Evolutionary conservation across 2,797 vertebrate genomes (phyloP).

Genomic region (Craterocephalus amniculus): DNA sequence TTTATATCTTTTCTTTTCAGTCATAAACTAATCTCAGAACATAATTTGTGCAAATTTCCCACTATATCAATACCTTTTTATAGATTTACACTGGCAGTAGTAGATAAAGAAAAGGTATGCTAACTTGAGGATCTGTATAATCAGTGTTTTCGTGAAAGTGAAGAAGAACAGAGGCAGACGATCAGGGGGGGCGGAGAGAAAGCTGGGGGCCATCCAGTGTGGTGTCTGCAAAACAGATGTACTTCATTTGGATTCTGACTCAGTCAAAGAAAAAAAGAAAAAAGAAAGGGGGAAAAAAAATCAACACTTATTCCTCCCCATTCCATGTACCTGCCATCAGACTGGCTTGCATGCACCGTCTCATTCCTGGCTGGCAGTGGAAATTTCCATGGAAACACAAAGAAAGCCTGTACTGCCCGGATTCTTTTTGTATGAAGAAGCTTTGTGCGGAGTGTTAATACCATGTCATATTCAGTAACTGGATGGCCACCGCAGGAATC

Average conservation of each 20-base stretch:
- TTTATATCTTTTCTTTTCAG: not conserved
- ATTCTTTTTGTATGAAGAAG: constrained; percentile 66
- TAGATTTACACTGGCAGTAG: not conserved
- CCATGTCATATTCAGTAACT: constrained; percentile 59
- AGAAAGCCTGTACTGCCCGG: constrained; percentile 63
- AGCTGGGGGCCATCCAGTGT: constrained; percentile 36
- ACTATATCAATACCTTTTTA: not conserved
- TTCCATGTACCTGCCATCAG: constrained; percentile 78
- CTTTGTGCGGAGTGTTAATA: constrained; percentile 66
- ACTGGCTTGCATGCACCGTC: constrained; percentile 53
- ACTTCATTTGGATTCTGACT: constrained; percentile 77
- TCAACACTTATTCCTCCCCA: constrained; percentile 59
- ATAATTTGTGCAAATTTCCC: not conserved
- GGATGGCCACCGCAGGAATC: constrained; percentile 50
- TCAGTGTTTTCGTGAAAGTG: not conserved
- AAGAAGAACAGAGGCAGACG: constrained; percentile 6
- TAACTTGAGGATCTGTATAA: not conserved
- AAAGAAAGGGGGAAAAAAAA: constrained; percentile 36
- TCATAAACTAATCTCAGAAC: not conserved
- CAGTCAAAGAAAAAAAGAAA: constrained; percentile 65
- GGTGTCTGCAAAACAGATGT: constrained; percentile 75
- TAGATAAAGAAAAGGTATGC: constrained; percentile 1
- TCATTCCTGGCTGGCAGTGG: constrained; percentile 66
- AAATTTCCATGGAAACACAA: constrained; percentile 82
- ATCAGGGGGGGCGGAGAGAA: constrained; percentile 2